Evolutionary conservation across 2,113 vertebrate genomes (phyloP).

Genomic region (Tragelaphus scriptus): DNA sequence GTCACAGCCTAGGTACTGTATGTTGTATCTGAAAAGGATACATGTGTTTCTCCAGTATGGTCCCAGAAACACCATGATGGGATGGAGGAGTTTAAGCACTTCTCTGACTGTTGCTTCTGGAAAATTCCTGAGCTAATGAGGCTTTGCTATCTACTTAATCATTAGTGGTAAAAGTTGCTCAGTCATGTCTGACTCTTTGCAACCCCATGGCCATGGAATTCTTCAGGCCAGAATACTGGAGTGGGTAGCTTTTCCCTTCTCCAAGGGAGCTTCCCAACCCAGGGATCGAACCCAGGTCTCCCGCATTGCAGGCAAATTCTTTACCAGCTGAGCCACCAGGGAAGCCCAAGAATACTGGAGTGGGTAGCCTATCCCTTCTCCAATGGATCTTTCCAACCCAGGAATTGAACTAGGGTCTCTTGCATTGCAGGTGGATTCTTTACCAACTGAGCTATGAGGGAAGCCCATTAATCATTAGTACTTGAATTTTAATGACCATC

Average conservation of each 20-base stretch:
- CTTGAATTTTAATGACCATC: neutral
- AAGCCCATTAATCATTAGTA: neutral
- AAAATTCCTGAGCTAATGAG: neutral
- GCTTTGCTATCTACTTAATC: neutral
- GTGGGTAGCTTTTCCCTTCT: neutral
- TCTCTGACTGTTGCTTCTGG: neutral
- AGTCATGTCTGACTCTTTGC: neutral
- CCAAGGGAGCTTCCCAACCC: neutral
- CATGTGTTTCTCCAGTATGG: neutral
- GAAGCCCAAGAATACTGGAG: neutral
- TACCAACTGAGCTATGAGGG: neutral
- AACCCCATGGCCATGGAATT: neutral
- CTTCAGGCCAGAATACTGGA: neutral
- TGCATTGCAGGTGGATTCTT: neutral
- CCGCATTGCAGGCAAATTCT: neutral
- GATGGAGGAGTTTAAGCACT: neutral
- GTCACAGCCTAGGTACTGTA: neutral
- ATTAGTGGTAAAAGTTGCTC: neutral
- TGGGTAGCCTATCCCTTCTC: neutral
- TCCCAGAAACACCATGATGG: neutral
- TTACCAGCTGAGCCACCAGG: neutral
- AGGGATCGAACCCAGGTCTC: neutral
- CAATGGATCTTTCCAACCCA: neutral
- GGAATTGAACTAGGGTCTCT: neutral
- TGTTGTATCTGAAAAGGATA: neutral